A percentile compares a stretch with the other conserved stretches of the same genome.
These are phyloP conservation scores for Grallaria varia DNA, from an alignment of 2,113 vertebrate species.

Conservation along the genomic window DNA sequence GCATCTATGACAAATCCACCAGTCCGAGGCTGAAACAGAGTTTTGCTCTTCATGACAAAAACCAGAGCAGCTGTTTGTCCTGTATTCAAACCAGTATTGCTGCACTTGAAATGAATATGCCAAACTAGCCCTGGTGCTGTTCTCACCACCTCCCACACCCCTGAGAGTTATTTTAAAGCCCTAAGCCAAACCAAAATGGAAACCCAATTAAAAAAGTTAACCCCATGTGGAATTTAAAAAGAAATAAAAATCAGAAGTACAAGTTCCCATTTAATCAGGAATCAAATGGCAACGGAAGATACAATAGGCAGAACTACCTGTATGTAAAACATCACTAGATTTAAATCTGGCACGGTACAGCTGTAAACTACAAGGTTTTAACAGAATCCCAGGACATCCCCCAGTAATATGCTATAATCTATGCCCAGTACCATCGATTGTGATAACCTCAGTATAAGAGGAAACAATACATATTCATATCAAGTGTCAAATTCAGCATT, in stretches of 20 bases:
- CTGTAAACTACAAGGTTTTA: background rate
- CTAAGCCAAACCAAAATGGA: background rate
- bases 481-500: background rate
- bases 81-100: background rate
- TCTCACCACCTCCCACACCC: background rate
- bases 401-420: background rate
- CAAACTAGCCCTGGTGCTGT: background rate
- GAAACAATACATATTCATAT: background rate
- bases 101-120: background rate
- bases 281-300: background rate
- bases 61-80: background rate
- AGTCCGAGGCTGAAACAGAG: background rate
- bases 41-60: background rate
- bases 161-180: background rate
- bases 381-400: background rate
- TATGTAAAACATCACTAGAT: background rate
- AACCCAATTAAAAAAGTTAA: background rate
- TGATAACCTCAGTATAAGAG: background rate
- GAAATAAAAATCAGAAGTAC: background rate
- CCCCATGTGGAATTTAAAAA: background rate
- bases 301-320: background rate
- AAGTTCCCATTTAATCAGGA: background rate
- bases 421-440: background rate
- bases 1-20: background rate
- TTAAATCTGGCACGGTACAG: background rate